phyloP scores from a whole-genome alignment of 2,888 invertebrate genomes.

The Diaphora mendica region DNA sequence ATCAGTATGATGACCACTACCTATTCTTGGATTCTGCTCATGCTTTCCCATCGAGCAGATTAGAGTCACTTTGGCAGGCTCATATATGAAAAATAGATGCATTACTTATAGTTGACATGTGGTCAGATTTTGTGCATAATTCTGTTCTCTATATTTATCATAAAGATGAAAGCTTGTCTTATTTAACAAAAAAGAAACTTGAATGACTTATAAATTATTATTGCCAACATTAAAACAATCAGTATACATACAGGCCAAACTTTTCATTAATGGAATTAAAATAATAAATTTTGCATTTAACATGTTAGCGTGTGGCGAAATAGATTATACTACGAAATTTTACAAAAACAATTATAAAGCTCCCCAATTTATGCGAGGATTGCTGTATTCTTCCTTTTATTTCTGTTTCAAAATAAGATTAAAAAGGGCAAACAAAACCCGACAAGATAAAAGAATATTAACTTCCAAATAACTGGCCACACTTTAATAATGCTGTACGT shows the following conservation, averaged over 20 bases:
- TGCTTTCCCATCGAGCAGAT: too few species aligned
- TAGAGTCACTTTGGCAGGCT: too few species aligned
- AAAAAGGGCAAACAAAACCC: conserved; percentile 56
- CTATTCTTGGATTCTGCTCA: too few species aligned
- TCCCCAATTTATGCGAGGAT: conserved; percentile 17
- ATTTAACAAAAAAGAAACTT: neutral
- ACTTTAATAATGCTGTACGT: conserved; percentile 63
- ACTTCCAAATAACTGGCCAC: conserved; percentile 51
- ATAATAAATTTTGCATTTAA: neutral
- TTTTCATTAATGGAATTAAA: neutral
- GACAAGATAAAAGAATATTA: conserved; percentile 58
- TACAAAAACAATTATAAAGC: conserved; percentile 16
- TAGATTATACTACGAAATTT: neutral
- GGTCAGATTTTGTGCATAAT: neutral
- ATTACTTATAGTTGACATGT: too few species aligned
- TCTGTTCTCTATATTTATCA: neutral
- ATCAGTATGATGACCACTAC: too few species aligned
- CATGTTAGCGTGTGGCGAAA: neutral
- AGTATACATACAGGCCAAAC: too few species aligned
- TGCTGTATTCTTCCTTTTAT: conserved; percentile 14
- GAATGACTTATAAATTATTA: neutral
- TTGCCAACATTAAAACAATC: too few species aligned
- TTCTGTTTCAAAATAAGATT: conserved; percentile 55
- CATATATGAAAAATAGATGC: too few species aligned
- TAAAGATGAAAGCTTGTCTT: neutral